phyloP scores from a whole-genome alignment of 2,113 vertebrate genomes.

The Anser brachyrhynchus region DNA sequence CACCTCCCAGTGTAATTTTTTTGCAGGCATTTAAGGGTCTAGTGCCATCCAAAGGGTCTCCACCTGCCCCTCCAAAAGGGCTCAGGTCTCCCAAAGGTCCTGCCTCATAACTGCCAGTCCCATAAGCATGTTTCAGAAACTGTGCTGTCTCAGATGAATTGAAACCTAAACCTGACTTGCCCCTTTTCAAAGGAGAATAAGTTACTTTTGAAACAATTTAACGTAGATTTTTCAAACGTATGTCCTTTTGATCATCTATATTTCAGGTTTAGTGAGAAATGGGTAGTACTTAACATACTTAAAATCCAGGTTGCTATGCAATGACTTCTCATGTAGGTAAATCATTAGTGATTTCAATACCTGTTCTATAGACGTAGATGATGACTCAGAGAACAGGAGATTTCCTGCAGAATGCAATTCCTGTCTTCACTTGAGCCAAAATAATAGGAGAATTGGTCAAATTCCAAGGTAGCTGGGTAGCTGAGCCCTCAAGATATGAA shows the following conservation, averaged over 20 bases:
- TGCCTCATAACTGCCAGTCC: not conserved
- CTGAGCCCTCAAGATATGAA: not conserved
- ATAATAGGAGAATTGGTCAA: not conserved
- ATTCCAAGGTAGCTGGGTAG: not conserved
- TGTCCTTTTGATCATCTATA: not conserved
- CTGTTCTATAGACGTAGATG: not conserved
- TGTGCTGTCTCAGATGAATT: too few relatives aligned
- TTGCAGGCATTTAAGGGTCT: not conserved
- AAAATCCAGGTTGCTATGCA: not conserved
- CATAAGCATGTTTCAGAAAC: not conserved
- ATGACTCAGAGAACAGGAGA: slow-evolving; percentile 36
- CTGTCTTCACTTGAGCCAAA: not conserved
- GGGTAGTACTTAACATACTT: not conserved
- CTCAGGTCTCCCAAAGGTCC: not conserved
- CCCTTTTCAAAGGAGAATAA: accelerated
- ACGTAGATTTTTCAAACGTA: not conserved
- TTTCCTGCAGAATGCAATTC: not conserved
- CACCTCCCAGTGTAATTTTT: not conserved
- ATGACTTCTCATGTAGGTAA: not conserved
- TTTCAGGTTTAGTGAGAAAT: not conserved
- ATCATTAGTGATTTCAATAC: slow-evolving; percentile 28
- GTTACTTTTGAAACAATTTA: not conserved
- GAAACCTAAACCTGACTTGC: not conserved
- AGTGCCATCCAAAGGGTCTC: not conserved
- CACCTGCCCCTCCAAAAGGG: not conserved